phyloP scores from a whole-genome alignment of 2,888 invertebrate species.

The Drosophila subsilvestris region DNA sequence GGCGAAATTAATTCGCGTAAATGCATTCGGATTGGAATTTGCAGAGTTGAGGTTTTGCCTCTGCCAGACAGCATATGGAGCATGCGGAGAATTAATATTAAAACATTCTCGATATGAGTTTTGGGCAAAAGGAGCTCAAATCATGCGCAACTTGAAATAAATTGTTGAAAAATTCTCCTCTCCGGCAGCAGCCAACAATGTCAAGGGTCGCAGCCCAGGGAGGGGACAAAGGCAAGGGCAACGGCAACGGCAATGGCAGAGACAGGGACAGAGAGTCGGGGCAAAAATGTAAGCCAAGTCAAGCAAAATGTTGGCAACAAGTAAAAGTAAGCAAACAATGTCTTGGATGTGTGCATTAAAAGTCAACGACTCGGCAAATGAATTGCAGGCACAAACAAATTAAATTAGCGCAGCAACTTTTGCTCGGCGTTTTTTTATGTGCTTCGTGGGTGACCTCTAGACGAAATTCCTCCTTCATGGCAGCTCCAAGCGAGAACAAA shows the following conservation, averaged over 20 bases:
- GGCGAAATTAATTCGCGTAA: constrained; percentile 34
- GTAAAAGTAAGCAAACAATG: constrained; percentile 61
- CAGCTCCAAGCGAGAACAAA: constrained; percentile 13
- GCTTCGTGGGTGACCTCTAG: constrained; percentile 41
- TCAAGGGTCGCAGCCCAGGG: constrained; percentile 29
- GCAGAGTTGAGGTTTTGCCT: not conserved
- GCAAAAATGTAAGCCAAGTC: constrained; percentile 53
- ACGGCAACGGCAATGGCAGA: not conserved
- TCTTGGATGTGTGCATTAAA: constrained; percentile 71
- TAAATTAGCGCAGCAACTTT: constrained; percentile 63
- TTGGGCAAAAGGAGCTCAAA: constrained; percentile 16
- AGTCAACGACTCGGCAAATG: constrained; percentile 77
- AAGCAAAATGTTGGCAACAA: constrained; percentile 69
- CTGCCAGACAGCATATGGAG: constrained; percentile 1
- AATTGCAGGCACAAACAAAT: constrained; percentile 75
- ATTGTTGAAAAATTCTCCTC: constrained; percentile 39
- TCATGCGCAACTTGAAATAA: constrained; percentile 51
- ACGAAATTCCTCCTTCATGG: constrained; percentile 20
- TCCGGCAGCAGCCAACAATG: constrained; percentile 17
- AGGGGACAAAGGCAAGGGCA: constrained; percentile 23
- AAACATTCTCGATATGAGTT: constrained; percentile 25
- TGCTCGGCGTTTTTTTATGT: constrained; percentile 6
- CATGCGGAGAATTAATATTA: constrained; percentile 29
- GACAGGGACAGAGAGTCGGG: not conserved
- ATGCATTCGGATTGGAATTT: constrained; percentile 8